Percentiles rank a stretch among this genome's conserved stretches.
Evolutionary conservation across 92 coral and sea anemone species (phyloP).

Genomic region (Pocillopora grandis): DNA sequence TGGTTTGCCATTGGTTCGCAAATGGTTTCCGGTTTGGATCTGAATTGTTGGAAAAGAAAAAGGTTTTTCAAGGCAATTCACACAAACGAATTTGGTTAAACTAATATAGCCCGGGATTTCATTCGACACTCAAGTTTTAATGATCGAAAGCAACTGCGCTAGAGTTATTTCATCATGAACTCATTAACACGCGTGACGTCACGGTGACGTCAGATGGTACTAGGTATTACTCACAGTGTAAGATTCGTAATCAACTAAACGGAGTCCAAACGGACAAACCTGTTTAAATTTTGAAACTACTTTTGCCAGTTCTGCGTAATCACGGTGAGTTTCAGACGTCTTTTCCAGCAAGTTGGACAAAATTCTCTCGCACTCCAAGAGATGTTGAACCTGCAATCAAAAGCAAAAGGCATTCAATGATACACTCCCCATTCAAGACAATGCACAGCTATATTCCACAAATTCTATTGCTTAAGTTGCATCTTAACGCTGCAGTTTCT

Average conservation of each 20-base stretch:
- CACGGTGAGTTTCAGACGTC: slow-evolving; percentile 91
- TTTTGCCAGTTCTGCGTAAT: slow-evolving; percentile 79
- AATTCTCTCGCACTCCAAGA: slow-evolving; percentile 81
- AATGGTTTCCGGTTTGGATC: too few relatives aligned
- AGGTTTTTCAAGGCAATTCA: too few relatives aligned
- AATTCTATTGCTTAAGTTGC: not conserved
- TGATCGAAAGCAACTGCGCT: too few relatives aligned
- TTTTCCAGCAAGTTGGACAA: slow-evolving; percentile 84
- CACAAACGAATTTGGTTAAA: too few relatives aligned
- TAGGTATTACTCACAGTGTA: too few relatives aligned
- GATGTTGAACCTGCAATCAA: slow-evolving; percentile 82
- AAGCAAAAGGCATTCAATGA: not conserved
- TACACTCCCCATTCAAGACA: not conserved
- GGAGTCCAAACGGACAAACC: slow-evolving; percentile 36
- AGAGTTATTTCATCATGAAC: too few relatives aligned
- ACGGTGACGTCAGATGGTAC: too few relatives aligned
- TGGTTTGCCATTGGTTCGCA: too few relatives aligned
- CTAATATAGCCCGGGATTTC: too few relatives aligned
- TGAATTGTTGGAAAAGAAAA: too few relatives aligned
- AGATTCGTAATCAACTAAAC: not conserved
- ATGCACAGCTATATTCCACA: not conserved
- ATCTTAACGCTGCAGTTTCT: not conserved
- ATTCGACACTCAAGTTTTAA: too few relatives aligned
- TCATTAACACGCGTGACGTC: too few relatives aligned
- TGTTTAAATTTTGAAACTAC: slow-evolving; percentile 77